Conservation (phyloP, 2,888 invertebrate genomes). For the Criorhina ranunculi region DNA sequence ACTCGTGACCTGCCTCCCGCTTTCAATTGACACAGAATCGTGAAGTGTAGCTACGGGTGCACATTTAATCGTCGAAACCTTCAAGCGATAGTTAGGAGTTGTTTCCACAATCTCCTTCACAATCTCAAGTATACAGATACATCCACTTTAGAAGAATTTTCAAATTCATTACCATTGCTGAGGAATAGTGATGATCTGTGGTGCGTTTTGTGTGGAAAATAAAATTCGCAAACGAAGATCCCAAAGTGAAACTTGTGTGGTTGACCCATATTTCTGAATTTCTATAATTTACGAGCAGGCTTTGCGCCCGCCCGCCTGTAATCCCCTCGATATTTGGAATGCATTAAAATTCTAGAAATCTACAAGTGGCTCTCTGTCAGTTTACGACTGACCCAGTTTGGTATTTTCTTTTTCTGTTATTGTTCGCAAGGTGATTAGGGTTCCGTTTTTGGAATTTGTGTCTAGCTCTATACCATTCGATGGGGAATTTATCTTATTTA, state of each 20-base stretch:
- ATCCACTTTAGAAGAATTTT: constrained; percentile 24
- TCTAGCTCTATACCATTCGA: background rate
- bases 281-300: constrained; percentile 26
- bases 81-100: constrained; percentile 28
- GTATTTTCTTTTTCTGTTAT: constrained; percentile 11
- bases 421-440: constrained; percentile 38
- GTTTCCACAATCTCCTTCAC: background rate
- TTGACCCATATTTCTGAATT: constrained; percentile 45
- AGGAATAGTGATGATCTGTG: constrained; percentile 24
- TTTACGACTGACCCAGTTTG: constrained; percentile 52
- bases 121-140: background rate
- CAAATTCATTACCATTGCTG: constrained; percentile 28
- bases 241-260: constrained; percentile 52
- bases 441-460: constrained; percentile 9
- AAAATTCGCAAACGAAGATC: constrained; percentile 50
- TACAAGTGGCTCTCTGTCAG: constrained; percentile 59
- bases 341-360: constrained; percentile 63
- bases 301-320: background rate
- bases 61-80: constrained; percentile 48
- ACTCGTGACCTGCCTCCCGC: constrained; percentile 50
- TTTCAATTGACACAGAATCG: constrained; percentile 46
- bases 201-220: constrained; percentile 34
- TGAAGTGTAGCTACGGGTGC: constrained; percentile 17
- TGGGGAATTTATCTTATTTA: constrained; percentile 46
- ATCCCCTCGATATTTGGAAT: constrained; percentile 17